phyloP scores from a whole-genome alignment of 2,888 invertebrate species.

The Drosophila putrida region DNA sequence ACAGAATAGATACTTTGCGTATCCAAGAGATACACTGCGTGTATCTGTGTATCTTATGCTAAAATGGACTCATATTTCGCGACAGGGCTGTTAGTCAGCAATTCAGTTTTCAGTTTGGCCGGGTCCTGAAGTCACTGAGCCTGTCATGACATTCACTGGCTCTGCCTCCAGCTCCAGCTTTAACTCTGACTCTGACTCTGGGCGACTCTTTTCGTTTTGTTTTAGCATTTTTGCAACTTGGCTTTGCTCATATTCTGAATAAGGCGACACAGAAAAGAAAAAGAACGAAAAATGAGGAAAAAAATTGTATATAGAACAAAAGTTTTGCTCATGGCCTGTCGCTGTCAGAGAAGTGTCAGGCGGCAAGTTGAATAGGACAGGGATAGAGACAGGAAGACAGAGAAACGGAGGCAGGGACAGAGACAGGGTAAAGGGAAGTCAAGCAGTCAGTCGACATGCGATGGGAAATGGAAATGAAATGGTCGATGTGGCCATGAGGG shows the following conservation, averaged over 20 bases:
- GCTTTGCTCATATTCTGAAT: slow-evolving; percentile 57
- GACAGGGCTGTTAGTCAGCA: slow-evolving; percentile 82
- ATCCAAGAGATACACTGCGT: slow-evolving; percentile 3
- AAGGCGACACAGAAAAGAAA: slow-evolving; percentile 41
- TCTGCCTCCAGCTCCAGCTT: slow-evolving; percentile 10
- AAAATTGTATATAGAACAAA: slow-evolving; percentile 74
- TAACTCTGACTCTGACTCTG: slow-evolving; percentile 39
- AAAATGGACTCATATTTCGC: slow-evolving; percentile 80
- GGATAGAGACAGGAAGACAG: slow-evolving; percentile 48
- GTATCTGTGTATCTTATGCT: slow-evolving; percentile 59
- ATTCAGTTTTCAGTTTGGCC: slow-evolving; percentile 60
- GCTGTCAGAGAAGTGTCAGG: slow-evolving; percentile 83
- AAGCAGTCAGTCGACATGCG: slow-evolving; percentile 49
- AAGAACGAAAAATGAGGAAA: slow-evolving; percentile 34
- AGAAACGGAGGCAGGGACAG: background rate
- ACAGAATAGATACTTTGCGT: slow-evolving; percentile 17
- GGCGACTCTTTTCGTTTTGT: slow-evolving; percentile 61
- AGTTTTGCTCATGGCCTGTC: slow-evolving; percentile 81
- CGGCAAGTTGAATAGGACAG: slow-evolving; percentile 78
- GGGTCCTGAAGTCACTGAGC: slow-evolving; percentile 75
- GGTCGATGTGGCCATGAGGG: slow-evolving; percentile 27
- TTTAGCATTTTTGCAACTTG: slow-evolving; percentile 63
- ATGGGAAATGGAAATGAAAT: slow-evolving; percentile 57
- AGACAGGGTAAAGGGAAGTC: slow-evolving; percentile 2
- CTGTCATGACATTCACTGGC: slow-evolving; percentile 75